These are phyloP conservation scores for Argya squamiceps DNA, from an alignment of 2,797 vertebrate genomes.

Conservation along the genomic window DNA sequence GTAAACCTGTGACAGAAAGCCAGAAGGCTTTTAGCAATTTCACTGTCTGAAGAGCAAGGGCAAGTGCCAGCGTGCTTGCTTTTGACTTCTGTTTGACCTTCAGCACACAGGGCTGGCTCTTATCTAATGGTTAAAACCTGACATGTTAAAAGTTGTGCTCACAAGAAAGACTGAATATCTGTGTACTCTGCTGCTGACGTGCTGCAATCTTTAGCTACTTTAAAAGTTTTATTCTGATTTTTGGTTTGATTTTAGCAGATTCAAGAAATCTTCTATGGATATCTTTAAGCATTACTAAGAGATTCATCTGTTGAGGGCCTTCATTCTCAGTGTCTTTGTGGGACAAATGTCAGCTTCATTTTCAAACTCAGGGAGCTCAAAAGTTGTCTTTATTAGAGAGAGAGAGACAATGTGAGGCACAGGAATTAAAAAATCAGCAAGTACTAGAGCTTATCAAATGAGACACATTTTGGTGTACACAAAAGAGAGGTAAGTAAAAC, in stretches of 20 bases:
- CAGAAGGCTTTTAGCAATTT: not conserved
- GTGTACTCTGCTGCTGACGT: not conserved
- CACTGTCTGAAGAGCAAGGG: not conserved
- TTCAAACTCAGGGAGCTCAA: not conserved
- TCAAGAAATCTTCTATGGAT: not conserved
- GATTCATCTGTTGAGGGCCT: not conserved
- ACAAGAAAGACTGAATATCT: not conserved
- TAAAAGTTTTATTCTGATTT: not conserved
- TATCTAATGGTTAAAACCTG: not conserved
- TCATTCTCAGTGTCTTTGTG: not conserved
- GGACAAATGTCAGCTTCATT: not conserved
- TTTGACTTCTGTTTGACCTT: constrained; percentile 18
- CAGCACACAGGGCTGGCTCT: not conserved
- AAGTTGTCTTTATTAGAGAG: not conserved
- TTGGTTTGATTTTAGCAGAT: not conserved
- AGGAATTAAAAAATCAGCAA: not conserved
- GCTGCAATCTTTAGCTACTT: not conserved
- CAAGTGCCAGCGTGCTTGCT: not conserved
- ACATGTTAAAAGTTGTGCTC: not conserved
- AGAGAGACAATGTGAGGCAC: not conserved
- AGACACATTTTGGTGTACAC: not conserved
- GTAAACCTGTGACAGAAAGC: not conserved
- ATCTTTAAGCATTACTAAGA: not conserved
- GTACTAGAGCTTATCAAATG: rapidly evolving
- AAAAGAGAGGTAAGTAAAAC: not conserved